Evolutionary conservation across 2,888 invertebrate species (phyloP).

Genomic region (Meiosimyza platycephala): DNA sequence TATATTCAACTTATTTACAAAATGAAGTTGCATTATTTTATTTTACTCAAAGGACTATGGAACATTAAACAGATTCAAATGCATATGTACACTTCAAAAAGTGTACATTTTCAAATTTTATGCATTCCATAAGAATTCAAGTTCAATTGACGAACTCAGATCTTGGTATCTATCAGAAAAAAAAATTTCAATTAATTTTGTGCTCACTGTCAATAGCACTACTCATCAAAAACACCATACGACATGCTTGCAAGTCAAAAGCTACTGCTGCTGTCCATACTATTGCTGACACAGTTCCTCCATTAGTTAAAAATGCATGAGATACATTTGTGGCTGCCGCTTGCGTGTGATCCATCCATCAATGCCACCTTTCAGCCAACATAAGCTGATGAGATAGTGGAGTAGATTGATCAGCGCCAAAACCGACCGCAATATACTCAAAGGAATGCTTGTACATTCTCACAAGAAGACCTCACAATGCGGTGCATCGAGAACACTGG

Average conservation of each 20-base stretch:
- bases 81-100: too few relatives aligned
- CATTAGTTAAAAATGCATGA: constrained; percentile 46
- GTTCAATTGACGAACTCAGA: too few relatives aligned
- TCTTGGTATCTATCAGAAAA: too few relatives aligned
- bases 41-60: too few relatives aligned
- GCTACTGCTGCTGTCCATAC: neutral
- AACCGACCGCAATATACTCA: neutral
- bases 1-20: too few relatives aligned
- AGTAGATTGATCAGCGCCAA: constrained; percentile 16
- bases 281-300: neutral
- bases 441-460: neutral
- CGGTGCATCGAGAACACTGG: neutral
- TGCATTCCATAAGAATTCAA: too few relatives aligned
- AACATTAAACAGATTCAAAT: too few relatives aligned
- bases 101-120: too few relatives aligned
- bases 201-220: neutral
- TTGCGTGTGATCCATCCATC: constrained; percentile 32
- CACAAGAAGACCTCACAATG: constrained; percentile 16
- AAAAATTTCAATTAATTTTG: neutral
- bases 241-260: neutral
- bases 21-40: too few relatives aligned
- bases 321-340: constrained; percentile 43
- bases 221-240: constrained; percentile 17
- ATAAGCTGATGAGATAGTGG: neutral
- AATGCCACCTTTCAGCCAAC: constrained; percentile 26